Conservation (phyloP, 2,113 vertebrate species). For the Noturus placidus region DNA sequence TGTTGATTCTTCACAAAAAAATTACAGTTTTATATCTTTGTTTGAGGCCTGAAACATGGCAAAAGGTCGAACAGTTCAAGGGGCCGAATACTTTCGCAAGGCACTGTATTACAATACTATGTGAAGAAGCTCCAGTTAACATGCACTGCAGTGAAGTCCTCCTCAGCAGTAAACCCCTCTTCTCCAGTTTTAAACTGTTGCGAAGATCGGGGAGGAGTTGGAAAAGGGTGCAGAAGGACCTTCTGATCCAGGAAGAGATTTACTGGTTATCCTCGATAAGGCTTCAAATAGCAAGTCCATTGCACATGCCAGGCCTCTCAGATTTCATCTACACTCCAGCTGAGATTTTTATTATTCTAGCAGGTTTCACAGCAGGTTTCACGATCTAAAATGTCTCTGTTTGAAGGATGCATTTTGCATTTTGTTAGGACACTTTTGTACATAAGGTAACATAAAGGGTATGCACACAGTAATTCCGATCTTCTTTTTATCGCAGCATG, state of each 20-base stretch:
- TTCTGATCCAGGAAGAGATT: slow-evolving; percentile 40
- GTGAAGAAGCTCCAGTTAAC: neutral
- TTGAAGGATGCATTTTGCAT: slow-evolving; percentile 3
- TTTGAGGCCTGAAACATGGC: no score
- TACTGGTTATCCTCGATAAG: slow-evolving; percentile 18
- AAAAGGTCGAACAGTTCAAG: no score
- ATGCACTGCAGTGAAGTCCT: neutral
- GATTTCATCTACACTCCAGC: neutral
- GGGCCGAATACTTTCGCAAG: no score
- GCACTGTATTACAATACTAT: neutral
- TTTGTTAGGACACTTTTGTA: neutral
- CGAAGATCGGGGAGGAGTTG: neutral
- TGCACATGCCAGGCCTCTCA: slow-evolving; percentile 19
- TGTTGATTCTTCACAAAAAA: no score
- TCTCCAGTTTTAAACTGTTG: neutral
- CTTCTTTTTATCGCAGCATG: neutral
- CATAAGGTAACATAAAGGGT: neutral
- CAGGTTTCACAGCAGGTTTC: slow-evolving; percentile 15
- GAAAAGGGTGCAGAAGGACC: neutral
- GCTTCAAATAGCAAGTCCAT: slow-evolving; percentile 27
- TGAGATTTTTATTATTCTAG: slow-evolving; percentile 5
- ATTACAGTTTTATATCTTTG: no score
- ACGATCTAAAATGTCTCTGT: neutral
- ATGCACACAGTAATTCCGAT: neutral
- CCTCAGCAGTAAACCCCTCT: neutral